These are phyloP conservation scores for Tamias sibiricus DNA, from an alignment of 2,113 vertebrate genomes.

Conservation along the genomic window DNA sequence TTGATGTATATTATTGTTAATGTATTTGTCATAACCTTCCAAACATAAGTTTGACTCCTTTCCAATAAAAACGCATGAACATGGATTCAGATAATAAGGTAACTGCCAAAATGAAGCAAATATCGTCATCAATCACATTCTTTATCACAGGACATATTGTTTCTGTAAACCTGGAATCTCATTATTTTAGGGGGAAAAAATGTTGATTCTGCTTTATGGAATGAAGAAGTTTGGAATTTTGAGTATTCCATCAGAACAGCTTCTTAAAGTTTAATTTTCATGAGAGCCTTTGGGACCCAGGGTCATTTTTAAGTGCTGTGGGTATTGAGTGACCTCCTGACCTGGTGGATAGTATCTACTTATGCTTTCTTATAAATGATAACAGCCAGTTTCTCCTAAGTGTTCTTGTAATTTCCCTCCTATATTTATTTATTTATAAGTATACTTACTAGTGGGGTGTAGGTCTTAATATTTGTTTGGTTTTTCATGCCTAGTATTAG, in stretches of 20 bases:
- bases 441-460: not conserved
- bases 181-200: not conserved
- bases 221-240: not conserved
- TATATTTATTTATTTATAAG: not conserved
- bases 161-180: not conserved
- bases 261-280: not conserved
- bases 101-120: not conserved
- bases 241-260: not conserved
- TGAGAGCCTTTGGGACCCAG: not conserved
- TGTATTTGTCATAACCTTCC: not conserved
- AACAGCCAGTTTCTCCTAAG: not conserved
- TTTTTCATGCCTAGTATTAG: not conserved
- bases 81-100: not conserved
- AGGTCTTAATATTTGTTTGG: not conserved
- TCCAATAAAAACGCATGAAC: not conserved
- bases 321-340: not conserved
- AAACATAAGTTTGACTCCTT: not conserved
- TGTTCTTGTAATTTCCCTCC: not conserved
- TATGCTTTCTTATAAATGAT: not conserved
- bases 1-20: slow-evolving; percentile 25
- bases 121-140: not conserved
- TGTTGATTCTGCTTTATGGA: not conserved
- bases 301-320: not conserved
- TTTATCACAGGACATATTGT: not conserved
- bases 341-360: not conserved